Percentiles rank a stretch among this genome's conserved stretches.
These are phyloP conservation scores for Gadopsis bispinosus DNA, from an alignment of 2,797 vertebrate species.

Conservation along the genomic window DNA sequence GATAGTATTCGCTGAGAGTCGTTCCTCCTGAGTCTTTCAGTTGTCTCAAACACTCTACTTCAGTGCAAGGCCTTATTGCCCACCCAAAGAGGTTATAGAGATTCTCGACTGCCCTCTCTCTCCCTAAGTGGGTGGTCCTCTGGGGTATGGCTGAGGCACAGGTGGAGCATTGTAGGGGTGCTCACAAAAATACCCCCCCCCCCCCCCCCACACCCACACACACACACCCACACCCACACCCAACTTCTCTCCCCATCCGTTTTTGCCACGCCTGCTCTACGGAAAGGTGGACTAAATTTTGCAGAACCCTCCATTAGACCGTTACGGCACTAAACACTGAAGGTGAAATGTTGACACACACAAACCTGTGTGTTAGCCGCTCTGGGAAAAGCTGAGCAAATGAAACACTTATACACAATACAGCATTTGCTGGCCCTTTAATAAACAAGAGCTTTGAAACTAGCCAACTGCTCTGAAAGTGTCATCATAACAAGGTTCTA, in stretches of 20 bases:
- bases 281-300: constrained; percentile 82
- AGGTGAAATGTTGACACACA: constrained; percentile 72
- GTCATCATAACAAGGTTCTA: constrained; percentile 1
- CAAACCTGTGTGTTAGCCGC: constrained; percentile 46
- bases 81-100: constrained; percentile 90
- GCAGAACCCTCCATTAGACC: constrained; percentile 76
- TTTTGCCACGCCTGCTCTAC: constrained; percentile 71
- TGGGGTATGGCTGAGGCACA: constrained; percentile 88
- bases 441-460: constrained; percentile 17
- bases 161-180: constrained; percentile 89
- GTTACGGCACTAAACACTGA: constrained; percentile 69
- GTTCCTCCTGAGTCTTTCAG: constrained; percentile 80
- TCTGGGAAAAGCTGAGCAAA: constrained; percentile 45
- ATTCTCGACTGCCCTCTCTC: constrained; percentile 83
- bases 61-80: constrained; percentile 86
- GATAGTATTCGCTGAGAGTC: constrained; percentile 76
- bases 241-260: constrained; percentile 59
- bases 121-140: constrained; percentile 89
- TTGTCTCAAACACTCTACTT: constrained; percentile 85
- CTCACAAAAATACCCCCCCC: constrained; percentile 83
- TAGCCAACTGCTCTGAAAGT: constrained; percentile 3
- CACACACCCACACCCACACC: constrained; percentile 64
- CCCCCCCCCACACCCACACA: constrained; percentile 44
- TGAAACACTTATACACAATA: constrained; percentile 38
- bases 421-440: constrained; percentile 6